These are phyloP conservation scores for Chaunax sp. DNA, from an alignment of 2,797 vertebrate genomes.

Conservation along the genomic window DNA sequence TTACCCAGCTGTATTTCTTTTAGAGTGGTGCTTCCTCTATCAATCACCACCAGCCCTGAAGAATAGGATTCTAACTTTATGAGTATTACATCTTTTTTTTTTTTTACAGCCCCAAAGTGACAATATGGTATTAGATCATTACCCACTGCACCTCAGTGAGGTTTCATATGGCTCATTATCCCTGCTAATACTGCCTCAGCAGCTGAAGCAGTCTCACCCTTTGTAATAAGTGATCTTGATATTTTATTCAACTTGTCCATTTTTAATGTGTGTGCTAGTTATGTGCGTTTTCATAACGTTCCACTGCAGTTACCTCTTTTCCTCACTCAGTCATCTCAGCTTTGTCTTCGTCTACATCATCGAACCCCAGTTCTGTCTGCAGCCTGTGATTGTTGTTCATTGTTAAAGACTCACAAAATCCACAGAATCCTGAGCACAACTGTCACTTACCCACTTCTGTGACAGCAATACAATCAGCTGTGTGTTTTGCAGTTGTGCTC, in stretches of 20 bases:
- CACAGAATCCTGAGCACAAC: not conserved
- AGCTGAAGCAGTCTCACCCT: not conserved
- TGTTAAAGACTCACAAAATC: not conserved
- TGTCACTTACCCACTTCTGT: not conserved
- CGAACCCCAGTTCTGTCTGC: not conserved
- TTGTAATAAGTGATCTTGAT: not conserved
- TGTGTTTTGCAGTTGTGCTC: not conserved
- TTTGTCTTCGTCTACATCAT: not conserved
- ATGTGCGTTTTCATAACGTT: not conserved
- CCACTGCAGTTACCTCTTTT: not conserved
- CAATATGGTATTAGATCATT: not conserved
- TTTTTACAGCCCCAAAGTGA: conserved; percentile 2
- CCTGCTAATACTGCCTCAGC: too few species aligned
- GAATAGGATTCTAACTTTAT: not conserved
- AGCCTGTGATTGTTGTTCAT: not conserved
- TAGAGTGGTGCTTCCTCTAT: not conserved
- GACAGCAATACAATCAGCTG: not conserved
- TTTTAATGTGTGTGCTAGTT: not conserved
- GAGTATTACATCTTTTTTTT: not conserved
- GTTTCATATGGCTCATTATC: not conserved
- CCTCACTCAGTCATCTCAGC: not conserved
- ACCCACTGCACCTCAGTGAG: not conserved
- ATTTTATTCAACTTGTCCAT: not conserved
- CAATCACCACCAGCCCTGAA: not conserved
- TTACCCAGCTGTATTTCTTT: not conserved